Evolutionary conservation across 2,113 vertebrate species (phyloP).

Genomic region (Poeciliopsis turrubarensis): DNA sequence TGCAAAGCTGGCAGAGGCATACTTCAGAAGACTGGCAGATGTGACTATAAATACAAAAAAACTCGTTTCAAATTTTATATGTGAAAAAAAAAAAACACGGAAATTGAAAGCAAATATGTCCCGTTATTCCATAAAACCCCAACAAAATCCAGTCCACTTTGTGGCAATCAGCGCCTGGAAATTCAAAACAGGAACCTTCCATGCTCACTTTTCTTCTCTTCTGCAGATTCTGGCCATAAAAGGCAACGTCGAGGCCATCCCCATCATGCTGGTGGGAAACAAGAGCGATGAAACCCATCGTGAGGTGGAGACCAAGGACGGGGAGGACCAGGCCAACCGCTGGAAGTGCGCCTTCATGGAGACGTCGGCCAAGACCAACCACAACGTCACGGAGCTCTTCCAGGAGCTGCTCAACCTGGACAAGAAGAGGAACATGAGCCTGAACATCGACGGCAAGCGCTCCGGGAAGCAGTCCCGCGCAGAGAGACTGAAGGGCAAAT

Average conservation of each 20-base stretch:
- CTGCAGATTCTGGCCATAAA: conserved; percentile 88
- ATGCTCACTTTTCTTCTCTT: not conserved
- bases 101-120: too few species aligned
- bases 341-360: conserved; percentile 99
- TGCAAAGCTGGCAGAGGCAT: too few species aligned
- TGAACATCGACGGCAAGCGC: conserved; percentile 93
- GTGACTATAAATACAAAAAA: too few species aligned
- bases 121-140: too few species aligned
- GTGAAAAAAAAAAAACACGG: too few species aligned
- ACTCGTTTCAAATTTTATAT: too few species aligned
- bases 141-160: too few species aligned
- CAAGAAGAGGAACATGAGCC: conserved; percentile 93
- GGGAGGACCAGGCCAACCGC: conserved; percentile 90
- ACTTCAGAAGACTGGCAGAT: too few species aligned
- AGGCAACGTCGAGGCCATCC: conserved; percentile 91
- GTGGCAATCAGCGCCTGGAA: too few species aligned
- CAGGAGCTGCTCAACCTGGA: conserved; percentile 97
- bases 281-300: conserved; percentile 96
- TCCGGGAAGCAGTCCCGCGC: conserved; percentile 92
- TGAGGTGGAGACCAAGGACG: conserved; percentile 92
- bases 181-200: not conserved
- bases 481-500: conserved; percentile 96
- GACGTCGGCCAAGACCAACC: conserved; percentile 98
- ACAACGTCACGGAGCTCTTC: conserved; percentile 98
- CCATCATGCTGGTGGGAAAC: conserved; percentile 97